These are phyloP conservation scores for Silvanus unidentatus DNA, from an alignment of 2,888 invertebrate genomes.

Conservation along the genomic window DNA sequence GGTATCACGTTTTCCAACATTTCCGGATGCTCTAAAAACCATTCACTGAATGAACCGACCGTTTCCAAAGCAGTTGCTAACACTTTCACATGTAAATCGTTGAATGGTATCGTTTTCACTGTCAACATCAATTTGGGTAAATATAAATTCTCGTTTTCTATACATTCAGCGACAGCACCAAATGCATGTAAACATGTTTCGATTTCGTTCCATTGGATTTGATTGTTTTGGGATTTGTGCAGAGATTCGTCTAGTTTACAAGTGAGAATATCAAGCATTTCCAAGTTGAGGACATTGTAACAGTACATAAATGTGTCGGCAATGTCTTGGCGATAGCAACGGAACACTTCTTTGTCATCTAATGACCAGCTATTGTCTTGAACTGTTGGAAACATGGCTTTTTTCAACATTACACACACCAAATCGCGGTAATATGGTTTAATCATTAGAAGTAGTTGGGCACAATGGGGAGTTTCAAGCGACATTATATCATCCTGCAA, in stretches of 20 bases:
- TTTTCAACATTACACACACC: conserved; percentile 68
- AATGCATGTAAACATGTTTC: conserved; percentile 65
- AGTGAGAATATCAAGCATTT: conserved; percentile 66
- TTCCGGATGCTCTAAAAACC: conserved; percentile 70
- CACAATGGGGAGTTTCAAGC: conserved; percentile 45
- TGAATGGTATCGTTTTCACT: conserved; percentile 58
- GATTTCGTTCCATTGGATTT: conserved; percentile 51
- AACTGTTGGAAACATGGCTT: conserved; percentile 66
- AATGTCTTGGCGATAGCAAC: conserved; percentile 54
- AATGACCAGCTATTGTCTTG: conserved; percentile 55
- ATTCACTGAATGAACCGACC: conserved; percentile 78
- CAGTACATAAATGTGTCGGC: conserved; percentile 64
- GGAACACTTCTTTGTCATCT: conserved; percentile 79
- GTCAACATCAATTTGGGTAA: conserved; percentile 56
- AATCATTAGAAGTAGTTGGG: conserved; percentile 53
- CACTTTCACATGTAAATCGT: conserved; percentile 55
- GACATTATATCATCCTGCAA: conserved; percentile 59
- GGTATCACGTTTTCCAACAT: conserved; percentile 63
- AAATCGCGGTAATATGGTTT: conserved; percentile 75
- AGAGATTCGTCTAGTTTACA: conserved; percentile 56
- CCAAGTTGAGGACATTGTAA: conserved; percentile 71
- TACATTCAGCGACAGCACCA: conserved; percentile 58
- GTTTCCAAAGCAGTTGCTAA: conserved; percentile 70
- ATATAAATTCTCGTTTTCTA: conserved; percentile 50
- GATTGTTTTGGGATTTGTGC: conserved; percentile 28